Evolutionary conservation across 2,113 vertebrate genomes (phyloP).

Genomic region (Gallinago paraguaiae): DNA sequence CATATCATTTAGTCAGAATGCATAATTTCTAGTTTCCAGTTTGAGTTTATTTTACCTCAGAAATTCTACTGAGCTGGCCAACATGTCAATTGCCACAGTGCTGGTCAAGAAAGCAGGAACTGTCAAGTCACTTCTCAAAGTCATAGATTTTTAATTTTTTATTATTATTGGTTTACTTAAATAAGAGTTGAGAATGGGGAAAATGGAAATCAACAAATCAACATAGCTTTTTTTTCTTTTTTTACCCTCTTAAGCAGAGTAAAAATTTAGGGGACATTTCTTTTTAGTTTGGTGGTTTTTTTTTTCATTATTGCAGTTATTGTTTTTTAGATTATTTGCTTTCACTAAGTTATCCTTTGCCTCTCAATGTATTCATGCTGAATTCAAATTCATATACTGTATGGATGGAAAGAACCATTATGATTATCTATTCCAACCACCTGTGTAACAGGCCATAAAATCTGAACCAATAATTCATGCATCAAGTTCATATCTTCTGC

Average conservation of each 20-base stretch:
- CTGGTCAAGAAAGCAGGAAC: background rate
- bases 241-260: accelerated
- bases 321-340: background rate
- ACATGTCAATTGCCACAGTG: background rate
- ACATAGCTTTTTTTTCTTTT: background rate
- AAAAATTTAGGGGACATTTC: background rate
- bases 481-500: background rate
- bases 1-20: background rate
- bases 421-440: background rate
- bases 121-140: background rate
- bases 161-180: background rate
- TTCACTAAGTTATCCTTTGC: background rate
- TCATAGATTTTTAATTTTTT: background rate
- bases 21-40: background rate
- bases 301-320: background rate
- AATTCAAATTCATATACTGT: background rate
- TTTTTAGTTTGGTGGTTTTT: background rate
- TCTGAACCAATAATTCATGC: background rate
- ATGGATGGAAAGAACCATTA: background rate
- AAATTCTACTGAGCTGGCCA: background rate
- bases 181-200: background rate
- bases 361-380: background rate
- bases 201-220: background rate
- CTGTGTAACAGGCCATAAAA: background rate
- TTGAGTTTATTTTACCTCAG: background rate